phyloP scores from a whole-genome alignment of 1,140 invertebrate species.

The Camponotus vicinus region DNA sequence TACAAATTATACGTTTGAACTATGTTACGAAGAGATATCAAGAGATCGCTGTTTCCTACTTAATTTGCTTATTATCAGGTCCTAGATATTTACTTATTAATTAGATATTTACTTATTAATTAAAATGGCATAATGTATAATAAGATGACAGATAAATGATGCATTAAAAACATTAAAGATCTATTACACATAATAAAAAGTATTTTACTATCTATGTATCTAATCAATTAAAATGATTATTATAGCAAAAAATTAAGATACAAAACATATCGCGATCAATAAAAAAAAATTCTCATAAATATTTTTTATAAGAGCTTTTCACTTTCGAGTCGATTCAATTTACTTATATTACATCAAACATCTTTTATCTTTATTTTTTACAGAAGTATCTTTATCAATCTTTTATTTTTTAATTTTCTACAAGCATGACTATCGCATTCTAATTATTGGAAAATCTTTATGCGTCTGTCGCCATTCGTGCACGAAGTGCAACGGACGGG shows the following conservation, averaged over 20 bases:
- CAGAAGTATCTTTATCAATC: neutral
- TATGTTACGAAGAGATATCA: neutral
- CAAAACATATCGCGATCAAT: neutral
- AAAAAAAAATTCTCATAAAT: neutral
- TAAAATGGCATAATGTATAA: too few species aligned
- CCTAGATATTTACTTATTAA: neutral
- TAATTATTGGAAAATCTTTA: slow-evolving; percentile 3
- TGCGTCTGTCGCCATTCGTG: neutral
- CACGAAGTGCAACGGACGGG: neutral
- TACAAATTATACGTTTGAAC: neutral
- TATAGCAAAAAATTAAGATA: neutral
- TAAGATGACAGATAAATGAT: too few species aligned
- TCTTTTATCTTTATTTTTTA: neutral
- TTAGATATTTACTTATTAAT: neutral
- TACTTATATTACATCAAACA: neutral
- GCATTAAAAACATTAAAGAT: too few species aligned
- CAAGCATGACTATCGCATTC: neutral
- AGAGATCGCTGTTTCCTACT: neutral
- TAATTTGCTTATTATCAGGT: neutral
- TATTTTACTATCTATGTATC: too few species aligned
- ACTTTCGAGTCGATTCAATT: neutral
- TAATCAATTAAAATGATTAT: neutral
- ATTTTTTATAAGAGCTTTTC: neutral
- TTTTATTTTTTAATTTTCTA: neutral
- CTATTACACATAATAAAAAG: too few species aligned